These are phyloP conservation scores for Phycodurus eques DNA, from an alignment of 2,113 vertebrate genomes.

Conservation along the genomic window DNA sequence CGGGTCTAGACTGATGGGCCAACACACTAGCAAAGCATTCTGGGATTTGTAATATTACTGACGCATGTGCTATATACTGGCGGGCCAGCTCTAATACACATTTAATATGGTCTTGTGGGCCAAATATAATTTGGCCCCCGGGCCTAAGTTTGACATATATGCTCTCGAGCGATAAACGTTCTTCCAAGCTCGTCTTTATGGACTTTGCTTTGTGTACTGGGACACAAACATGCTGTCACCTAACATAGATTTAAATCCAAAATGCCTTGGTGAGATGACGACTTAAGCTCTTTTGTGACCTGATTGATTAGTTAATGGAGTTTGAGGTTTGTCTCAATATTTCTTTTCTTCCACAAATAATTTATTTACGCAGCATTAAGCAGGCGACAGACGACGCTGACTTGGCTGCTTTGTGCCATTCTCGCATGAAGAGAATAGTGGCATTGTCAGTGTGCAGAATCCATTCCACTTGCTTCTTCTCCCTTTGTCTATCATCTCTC, in stretches of 20 bases:
- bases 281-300: not conserved
- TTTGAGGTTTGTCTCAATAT: not conserved
- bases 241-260: not conserved
- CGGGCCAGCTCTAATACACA: no score
- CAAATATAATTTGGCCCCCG: no score
- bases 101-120: no score
- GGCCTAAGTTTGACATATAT: no score
- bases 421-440: slow-evolving; percentile 2
- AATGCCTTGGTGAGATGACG: not conserved
- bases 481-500: not conserved
- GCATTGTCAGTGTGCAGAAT: not conserved
- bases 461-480: not conserved
- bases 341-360: not conserved
- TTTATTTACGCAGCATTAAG: not conserved
- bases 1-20: no score
- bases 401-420: not conserved
- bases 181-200: not conserved
- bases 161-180: no score
- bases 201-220: not conserved
- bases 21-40: no score
- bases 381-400: not conserved
- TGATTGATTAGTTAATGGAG: slow-evolving; percentile 3
- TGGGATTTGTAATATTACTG: no score
- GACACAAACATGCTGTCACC: not conserved
- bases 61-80: no score